A percentile compares a stretch with the other conserved stretches of the same genome.
Conservation (phyloP, 2,888 invertebrate species). For the Agriotes lineatus region DNA sequence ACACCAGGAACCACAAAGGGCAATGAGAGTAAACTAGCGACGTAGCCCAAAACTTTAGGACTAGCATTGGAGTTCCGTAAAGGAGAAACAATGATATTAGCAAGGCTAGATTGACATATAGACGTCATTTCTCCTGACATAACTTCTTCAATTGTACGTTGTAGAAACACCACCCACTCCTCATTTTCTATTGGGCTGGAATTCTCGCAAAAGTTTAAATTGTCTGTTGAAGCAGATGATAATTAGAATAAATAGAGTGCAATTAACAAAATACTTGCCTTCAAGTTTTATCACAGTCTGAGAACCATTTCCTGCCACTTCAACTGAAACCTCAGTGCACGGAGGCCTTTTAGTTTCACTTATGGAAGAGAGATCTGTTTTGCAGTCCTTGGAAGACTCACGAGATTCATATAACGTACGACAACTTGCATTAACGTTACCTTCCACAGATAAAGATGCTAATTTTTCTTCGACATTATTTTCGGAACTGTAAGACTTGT, state of each 20-base stretch:
- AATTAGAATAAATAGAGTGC: background rate
- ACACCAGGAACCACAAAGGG: constrained; percentile 72
- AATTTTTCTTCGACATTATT: background rate
- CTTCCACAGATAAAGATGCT: background rate
- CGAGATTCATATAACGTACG: too few relatives aligned
- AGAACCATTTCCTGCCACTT: background rate
- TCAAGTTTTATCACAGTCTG: constrained; percentile 7
- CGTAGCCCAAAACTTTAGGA: constrained; percentile 73
- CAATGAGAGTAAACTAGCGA: constrained; percentile 74
- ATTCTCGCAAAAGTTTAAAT: constrained; percentile 65
- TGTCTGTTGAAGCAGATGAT: constrained; percentile 14
- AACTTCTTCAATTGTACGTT: constrained; percentile 85
- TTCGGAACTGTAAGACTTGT: background rate
- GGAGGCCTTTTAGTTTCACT: too few relatives aligned
- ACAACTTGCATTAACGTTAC: background rate
- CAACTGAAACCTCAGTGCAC: background rate
- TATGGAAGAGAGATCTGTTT: too few relatives aligned
- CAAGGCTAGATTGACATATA: constrained; percentile 77
- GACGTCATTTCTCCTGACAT: constrained; percentile 84
- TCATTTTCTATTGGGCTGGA: constrained; percentile 82
- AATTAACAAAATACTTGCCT: constrained; percentile 1
- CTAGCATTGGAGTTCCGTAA: constrained; percentile 74
- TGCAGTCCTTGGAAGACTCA: too few relatives aligned
- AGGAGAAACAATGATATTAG: constrained; percentile 70
- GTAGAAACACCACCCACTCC: constrained; percentile 88